Percentiles rank a stretch among this genome's conserved stretches.
These are phyloP conservation scores for Lathamus discolor DNA, from an alignment of 2,113 vertebrate genomes.

Conservation along the genomic window DNA sequence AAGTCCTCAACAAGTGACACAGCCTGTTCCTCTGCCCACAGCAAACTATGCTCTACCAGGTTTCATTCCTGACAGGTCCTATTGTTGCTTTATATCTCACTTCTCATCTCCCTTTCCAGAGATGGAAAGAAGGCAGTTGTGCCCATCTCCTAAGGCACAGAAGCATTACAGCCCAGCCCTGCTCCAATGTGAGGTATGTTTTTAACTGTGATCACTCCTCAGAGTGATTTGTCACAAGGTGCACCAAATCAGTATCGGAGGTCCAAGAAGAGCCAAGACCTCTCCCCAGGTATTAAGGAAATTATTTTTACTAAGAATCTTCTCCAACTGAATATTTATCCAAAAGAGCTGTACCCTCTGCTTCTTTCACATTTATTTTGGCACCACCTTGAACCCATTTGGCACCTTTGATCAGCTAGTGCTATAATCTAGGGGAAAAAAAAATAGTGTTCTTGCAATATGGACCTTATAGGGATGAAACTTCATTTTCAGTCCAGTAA, in stretches of 20 bases:
- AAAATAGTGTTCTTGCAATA: background rate
- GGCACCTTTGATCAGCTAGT: background rate
- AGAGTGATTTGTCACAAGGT: rapidly evolving
- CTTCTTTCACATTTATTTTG: background rate
- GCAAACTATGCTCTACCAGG: rapidly evolving
- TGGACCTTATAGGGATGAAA: background rate
- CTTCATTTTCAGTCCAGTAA: background rate
- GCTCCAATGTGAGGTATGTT: rapidly evolving
- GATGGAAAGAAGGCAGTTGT: background rate
- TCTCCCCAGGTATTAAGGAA: background rate
- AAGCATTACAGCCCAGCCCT: background rate
- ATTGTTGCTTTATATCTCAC: background rate
- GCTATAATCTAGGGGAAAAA: background rate
- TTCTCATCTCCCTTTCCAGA: background rate
- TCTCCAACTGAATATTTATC: background rate
- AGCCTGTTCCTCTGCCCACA: background rate
- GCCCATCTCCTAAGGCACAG: background rate
- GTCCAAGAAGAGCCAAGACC: background rate
- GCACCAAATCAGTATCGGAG: background rate
- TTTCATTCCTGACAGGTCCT: background rate
- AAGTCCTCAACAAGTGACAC: background rate
- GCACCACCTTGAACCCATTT: background rate
- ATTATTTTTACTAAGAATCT: background rate
- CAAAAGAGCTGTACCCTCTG: background rate
- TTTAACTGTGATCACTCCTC: background rate